Percentiles rank a stretch among this genome's conserved stretches.
These are phyloP conservation scores for Dermatemys mawii DNA, from an alignment of 2,113 vertebrate genomes.

Conservation along the genomic window DNA sequence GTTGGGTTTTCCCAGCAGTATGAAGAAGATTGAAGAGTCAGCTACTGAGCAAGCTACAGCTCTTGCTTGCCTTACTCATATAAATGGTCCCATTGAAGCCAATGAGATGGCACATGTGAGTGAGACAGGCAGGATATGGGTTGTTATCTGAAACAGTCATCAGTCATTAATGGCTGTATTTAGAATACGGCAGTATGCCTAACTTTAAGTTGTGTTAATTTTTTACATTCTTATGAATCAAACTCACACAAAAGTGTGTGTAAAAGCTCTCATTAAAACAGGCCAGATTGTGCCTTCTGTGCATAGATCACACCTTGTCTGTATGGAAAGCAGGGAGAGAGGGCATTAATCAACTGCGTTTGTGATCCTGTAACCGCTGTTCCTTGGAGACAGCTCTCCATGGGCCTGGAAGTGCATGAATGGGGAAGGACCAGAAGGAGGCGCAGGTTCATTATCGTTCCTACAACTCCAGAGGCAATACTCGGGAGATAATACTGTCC, in stretches of 20 bases:
- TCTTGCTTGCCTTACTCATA: not conserved
- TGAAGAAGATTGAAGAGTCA: not conserved
- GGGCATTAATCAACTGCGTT: not conserved
- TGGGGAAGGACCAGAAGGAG: not conserved
- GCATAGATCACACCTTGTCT: not conserved
- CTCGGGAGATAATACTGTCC: not conserved
- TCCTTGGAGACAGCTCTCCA: not conserved
- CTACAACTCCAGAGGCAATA: not conserved
- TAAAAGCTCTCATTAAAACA: not conserved
- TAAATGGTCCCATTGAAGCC: not conserved
- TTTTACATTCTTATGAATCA: not conserved
- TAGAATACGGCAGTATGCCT: not conserved
- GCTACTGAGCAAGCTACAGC: not conserved
- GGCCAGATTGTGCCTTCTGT: not conserved
- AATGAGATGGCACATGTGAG: not conserved
- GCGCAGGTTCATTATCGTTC: not conserved
- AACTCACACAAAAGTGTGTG: not conserved
- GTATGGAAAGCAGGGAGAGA: not conserved
- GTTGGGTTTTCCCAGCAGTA: not conserved
- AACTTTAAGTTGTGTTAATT: not conserved
- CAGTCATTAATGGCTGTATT: not conserved
- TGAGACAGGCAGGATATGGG: not conserved
- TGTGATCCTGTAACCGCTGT: not conserved
- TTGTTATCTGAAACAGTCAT: fast-evolving
- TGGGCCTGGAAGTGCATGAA: not conserved